These are phyloP conservation scores for Drosophila fungiperda DNA, from an alignment of 2,888 invertebrate genomes.

Conservation along the genomic window DNA sequence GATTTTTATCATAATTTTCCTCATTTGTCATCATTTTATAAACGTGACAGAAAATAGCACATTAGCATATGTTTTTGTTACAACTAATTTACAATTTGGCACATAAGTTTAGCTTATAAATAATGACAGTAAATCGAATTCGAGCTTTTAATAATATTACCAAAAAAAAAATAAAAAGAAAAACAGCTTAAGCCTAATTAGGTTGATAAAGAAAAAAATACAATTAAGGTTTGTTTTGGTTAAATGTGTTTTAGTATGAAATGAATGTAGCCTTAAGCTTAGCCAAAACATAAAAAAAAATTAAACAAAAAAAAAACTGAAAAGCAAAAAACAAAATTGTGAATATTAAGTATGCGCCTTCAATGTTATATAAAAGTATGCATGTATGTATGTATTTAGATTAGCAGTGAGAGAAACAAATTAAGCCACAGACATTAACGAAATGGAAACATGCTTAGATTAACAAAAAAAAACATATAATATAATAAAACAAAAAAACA, in stretches of 20 bases:
- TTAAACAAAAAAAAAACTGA: not conserved
- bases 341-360: slow-evolving; percentile 84
- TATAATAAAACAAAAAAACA: slow-evolving; percentile 2
- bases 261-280: slow-evolving; percentile 61
- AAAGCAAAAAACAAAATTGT: slow-evolving; percentile 66
- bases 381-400: slow-evolving; percentile 58
- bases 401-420: slow-evolving; percentile 48
- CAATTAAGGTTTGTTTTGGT: slow-evolving; percentile 42
- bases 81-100: slow-evolving; percentile 34
- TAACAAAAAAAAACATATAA: slow-evolving; percentile 24
- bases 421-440: slow-evolving; percentile 33
- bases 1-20: slow-evolving; percentile 7
- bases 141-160: slow-evolving; percentile 82
- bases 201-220: slow-evolving; percentile 22
- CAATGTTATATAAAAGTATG: slow-evolving; percentile 66
- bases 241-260: slow-evolving; percentile 54
- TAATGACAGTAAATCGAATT: slow-evolving; percentile 72
- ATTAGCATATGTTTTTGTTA: slow-evolving; percentile 31
- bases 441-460: slow-evolving; percentile 58
- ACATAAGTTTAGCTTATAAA: slow-evolving; percentile 63
- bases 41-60: slow-evolving; percentile 36
- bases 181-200: slow-evolving; percentile 35
- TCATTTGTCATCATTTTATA: not conserved
- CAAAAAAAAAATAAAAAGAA: not conserved
- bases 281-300: slow-evolving; percentile 48